Conservation (phyloP, 2,113 vertebrate genomes). For the Phylloscopus trochiloides region DNA sequence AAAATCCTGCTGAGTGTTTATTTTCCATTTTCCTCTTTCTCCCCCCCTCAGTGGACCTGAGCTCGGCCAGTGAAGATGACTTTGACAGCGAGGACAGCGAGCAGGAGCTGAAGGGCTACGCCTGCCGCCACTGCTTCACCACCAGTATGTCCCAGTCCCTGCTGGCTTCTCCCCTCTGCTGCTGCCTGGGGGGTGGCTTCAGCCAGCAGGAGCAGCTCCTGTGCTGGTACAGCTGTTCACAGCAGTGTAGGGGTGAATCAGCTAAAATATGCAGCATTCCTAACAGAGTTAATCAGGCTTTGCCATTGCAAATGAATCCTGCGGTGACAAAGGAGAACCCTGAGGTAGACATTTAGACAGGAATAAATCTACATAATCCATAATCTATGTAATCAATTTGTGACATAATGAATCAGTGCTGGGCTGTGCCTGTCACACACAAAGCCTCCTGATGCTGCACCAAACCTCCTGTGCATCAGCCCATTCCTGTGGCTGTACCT, state of each 20-base stretch:
- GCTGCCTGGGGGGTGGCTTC: background rate
- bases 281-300: background rate
- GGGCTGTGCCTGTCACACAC: background rate
- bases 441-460: background rate
- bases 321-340: background rate
- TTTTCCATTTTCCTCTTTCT: background rate
- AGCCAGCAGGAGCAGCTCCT: background rate
- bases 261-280: background rate
- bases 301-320: background rate
- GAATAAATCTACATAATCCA: background rate
- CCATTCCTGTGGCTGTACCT: background rate
- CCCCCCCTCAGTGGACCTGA: slow-evolving; percentile 87
- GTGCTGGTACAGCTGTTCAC: background rate
- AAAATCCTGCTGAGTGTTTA: background rate
- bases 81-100: slow-evolving; percentile 99
- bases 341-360: background rate
- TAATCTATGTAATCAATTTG: background rate
- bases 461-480: background rate
- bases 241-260: background rate
- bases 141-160: slow-evolving; percentile 83
- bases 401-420: background rate
- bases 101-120: slow-evolving; percentile 98
- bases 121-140: slow-evolving; percentile 97
- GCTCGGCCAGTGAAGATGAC: slow-evolving; percentile 98
- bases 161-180: background rate